Evolutionary conservation across 2,113 vertebrate genomes (phyloP).

Genomic region (Nanorana parkeri): DNA sequence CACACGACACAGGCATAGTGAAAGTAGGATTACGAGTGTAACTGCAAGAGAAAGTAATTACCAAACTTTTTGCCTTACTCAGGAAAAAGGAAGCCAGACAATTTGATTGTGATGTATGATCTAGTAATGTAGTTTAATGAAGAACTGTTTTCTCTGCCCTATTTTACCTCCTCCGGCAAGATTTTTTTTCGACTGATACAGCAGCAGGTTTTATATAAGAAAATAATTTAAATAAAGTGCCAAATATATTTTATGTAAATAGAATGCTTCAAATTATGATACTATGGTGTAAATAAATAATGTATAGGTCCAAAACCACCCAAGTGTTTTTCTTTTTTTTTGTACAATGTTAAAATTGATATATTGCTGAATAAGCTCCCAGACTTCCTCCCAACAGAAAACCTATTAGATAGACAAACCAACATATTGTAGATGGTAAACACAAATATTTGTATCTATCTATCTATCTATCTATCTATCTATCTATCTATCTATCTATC

Average conservation of each 20-base stretch:
- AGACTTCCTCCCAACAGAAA: background rate
- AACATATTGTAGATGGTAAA: no score
- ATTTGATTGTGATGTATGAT: constrained; percentile 36
- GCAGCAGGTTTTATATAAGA: constrained; percentile 18
- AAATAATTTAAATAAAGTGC: constrained; percentile 36
- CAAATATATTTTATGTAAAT: constrained; percentile 19
- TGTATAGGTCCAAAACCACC: background rate
- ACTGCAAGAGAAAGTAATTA: constrained; percentile 15
- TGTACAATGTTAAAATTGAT: no score
- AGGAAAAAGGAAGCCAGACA: constrained; percentile 27
- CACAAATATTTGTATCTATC: no score
- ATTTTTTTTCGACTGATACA: constrained; percentile 23
- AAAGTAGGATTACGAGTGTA: background rate
- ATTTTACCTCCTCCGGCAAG: constrained; percentile 32
- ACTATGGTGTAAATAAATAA: background rate
- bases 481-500: no score
- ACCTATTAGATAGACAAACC: no score
- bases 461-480: no score
- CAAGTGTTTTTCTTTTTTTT: background rate
- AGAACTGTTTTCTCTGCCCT: constrained; percentile 28
- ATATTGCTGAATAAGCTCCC: background rate
- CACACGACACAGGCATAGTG: background rate
- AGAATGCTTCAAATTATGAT: background rate
- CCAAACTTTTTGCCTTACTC: constrained; percentile 42
- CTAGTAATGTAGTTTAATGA: constrained; percentile 36